A percentile compares a stretch with the other conserved stretches of the same genome.
phyloP scores from a whole-genome alignment of 1,140 invertebrate genomes.

The Chironomus tepperi region DNA sequence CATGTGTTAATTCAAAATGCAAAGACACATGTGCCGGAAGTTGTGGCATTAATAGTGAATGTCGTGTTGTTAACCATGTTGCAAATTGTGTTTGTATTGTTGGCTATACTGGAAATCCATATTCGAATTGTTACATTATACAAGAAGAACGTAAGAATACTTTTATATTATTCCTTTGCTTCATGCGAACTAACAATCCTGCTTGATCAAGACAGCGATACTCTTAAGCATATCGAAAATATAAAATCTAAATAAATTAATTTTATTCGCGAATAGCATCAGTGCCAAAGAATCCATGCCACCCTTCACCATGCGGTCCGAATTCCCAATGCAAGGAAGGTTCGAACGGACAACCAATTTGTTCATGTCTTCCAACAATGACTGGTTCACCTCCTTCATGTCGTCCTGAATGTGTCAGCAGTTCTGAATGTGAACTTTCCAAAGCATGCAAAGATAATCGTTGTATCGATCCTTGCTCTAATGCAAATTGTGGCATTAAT shows the following conservation, averaged over 20 bases:
- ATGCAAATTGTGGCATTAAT: conserved; percentile 68
- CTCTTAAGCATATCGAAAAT: not conserved
- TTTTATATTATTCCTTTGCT: not conserved
- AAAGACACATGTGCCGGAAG: conserved; percentile 68
- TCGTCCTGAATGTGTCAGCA: conserved; percentile 66
- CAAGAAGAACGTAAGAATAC: not conserved
- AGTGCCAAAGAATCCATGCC: conserved; percentile 43
- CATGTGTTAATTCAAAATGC: conserved; percentile 69
- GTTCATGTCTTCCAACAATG: conserved; percentile 61
- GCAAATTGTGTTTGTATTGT: conserved; percentile 61
- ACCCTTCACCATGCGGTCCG: conserved; percentile 62
- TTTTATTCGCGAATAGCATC: not conserved
- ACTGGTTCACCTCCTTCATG: conserved; percentile 72
- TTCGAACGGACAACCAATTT: conserved; percentile 53
- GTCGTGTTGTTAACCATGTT: conserved; percentile 65
- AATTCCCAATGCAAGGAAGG: conserved; percentile 55
- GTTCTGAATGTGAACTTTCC: conserved; percentile 66
- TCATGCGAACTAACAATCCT: too few relatives aligned
- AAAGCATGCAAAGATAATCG: conserved; percentile 67
- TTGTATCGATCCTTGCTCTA: conserved; percentile 68
- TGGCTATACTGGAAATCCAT: conserved; percentile 62
- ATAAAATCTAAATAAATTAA: not conserved
- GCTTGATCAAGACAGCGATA: not conserved
- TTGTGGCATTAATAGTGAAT: conserved; percentile 66
- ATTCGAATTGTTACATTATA: conserved; percentile 40